Evolutionary conservation across 2,888 invertebrate genomes (phyloP).

Genomic region (Ochropacha duplaris): DNA sequence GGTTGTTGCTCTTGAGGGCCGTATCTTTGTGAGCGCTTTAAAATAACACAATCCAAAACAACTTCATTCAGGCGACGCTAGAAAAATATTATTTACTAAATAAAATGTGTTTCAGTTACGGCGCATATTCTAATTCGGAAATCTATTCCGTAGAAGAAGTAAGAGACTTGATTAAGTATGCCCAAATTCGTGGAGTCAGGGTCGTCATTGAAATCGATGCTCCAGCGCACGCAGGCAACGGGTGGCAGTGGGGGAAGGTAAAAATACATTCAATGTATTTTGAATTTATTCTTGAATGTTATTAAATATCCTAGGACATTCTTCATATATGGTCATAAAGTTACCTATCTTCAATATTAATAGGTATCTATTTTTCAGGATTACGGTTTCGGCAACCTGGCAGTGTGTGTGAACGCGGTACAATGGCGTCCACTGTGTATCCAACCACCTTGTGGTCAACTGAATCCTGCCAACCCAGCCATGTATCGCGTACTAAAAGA

Average conservation of each 20-base stretch:
- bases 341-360: neutral
- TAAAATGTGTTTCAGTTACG: conserved; percentile 78
- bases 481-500: conserved; percentile 86
- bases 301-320: too few species aligned
- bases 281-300: too few species aligned
- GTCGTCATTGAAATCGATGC: conserved; percentile 95
- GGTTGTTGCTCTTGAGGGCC: too few species aligned
- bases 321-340: too few species aligned
- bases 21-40: too few species aligned
- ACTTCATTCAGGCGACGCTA: too few species aligned
- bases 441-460: conserved; percentile 93
- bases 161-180: conserved; percentile 88
- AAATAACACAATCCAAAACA: too few species aligned
- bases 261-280: too few species aligned
- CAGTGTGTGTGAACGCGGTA: conserved; percentile 86
- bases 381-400: conserved; percentile 84
- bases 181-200: conserved; percentile 90
- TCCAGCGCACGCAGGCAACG: conserved; percentile 93
- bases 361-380: conserved; percentile 49
- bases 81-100: neutral
- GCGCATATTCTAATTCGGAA: conserved; percentile 87
- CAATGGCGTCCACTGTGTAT: conserved; percentile 89
- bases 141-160: conserved; percentile 87
- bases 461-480: conserved; percentile 89
- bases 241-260: conserved; percentile 92